Evolutionary conservation across 2,113 vertebrate genomes (phyloP).

Genomic region (Cyphotilapia sp.): DNA sequence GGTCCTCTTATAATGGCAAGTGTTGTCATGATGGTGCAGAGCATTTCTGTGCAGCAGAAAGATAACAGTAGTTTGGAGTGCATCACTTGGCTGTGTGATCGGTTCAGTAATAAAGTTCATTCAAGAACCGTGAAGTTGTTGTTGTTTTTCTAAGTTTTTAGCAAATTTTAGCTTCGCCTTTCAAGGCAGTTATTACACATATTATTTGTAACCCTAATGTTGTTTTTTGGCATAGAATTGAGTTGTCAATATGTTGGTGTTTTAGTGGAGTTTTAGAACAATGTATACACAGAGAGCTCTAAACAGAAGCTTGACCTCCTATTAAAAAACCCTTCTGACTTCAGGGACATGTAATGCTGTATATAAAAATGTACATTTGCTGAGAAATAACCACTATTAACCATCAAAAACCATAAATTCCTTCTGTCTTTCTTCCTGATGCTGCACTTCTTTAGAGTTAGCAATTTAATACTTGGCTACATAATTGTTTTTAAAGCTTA

Average conservation of each 20-base stretch:
- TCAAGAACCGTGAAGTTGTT: not conserved
- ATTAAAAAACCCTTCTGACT: not conserved
- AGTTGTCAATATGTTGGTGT: not conserved
- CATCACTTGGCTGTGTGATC: not conserved
- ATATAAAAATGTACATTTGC: not conserved
- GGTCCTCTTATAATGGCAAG: not conserved
- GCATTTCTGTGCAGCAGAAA: not conserved
- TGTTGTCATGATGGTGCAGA: not conserved
- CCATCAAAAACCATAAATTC: not conserved
- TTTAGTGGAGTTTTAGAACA: not conserved
- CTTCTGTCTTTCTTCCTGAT: not conserved
- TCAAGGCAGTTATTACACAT: not conserved
- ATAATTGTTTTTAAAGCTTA: not conserved
- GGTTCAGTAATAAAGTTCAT: not conserved
- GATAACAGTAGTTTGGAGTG: slow-evolving; percentile 3
- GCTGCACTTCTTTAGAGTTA: not conserved
- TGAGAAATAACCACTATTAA: not conserved
- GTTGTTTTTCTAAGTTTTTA: not conserved
- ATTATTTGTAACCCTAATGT: not conserved
- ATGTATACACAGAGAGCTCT: not conserved
- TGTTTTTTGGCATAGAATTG: not conserved
- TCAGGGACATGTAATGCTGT: not conserved
- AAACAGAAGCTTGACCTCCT: not conserved
- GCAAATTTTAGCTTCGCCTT: not conserved
- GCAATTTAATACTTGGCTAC: not conserved